Base-by-base conservation (phyloP, 1,140 invertebrate species). In the Drosophila murphyi region DNA sequence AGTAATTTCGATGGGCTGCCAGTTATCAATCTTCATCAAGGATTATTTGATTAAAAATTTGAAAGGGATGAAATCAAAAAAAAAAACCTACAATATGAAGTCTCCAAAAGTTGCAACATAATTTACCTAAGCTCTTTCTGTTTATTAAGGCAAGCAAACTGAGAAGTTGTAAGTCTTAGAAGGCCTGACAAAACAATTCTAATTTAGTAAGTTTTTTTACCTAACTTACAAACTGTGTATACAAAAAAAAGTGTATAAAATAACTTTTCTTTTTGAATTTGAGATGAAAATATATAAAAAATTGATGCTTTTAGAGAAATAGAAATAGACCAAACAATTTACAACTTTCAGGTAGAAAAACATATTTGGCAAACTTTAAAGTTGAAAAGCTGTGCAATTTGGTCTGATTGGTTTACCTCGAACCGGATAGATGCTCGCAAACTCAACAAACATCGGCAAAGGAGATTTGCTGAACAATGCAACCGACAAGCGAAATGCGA, bases 11-110 rank as follows among this genome's bases (percentile, higher is more conserved):
- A 69, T 37, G 28, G 39, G 55, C 39, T 77, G 57, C 67, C 60
- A 45, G 72, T 41, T 77, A 87, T 87, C 79, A 82, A 77, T 82
- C 76, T 87, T 82, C 64, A 67, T 87, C 70, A 63, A 41, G 69
- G 47, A 70, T 63, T 82, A 82, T 79, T 88, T 78, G 74, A 63
- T 69, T 56, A 50, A 5, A 48, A 60, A 51, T 55, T 64, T 20
- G 47, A 34, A 61, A 29, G 55, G 39, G 6, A 10, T 5, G 12
- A 72, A 59, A 35, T 57, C 20, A 68, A 54, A 37, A 47, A 28
- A 54, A 70, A 48, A 54, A 55, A 50, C 35, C 12, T 3, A 32
- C 4, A 54, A 48, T 5, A 39, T 5, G 20, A 28, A 28, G 35
- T 29, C 35, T 39, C 1, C 10, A 61, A 50, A 7, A 29, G 8